Evolutionary conservation across 2,888 invertebrate species (phyloP).

Genomic region (Apamea sordens): DNA sequence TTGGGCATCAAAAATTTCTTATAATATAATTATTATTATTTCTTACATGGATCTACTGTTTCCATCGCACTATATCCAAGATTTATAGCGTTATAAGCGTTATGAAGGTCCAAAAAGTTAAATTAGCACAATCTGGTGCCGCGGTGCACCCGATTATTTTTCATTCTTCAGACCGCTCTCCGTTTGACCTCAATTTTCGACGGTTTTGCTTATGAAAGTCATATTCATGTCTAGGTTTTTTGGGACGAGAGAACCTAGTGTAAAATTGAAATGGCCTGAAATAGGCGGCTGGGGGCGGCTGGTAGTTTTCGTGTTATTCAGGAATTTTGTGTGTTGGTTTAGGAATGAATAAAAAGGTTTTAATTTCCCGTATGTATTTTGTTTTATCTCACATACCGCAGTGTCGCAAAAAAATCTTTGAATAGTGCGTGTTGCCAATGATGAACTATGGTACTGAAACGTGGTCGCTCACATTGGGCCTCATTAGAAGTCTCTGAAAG

Average conservation of each 20-base stretch:
- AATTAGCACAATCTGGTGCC: conserved; percentile 70
- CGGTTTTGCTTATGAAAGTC: conserved; percentile 30
- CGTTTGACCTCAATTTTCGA: conserved; percentile 36
- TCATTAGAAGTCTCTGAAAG: neutral
- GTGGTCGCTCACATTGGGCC: neutral
- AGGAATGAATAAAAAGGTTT: neutral
- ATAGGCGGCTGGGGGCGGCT: neutral
- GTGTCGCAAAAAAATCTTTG: too few relatives aligned
- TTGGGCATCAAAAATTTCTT: too few relatives aligned
- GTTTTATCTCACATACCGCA: too few relatives aligned
- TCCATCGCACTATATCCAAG: conserved; percentile 41
- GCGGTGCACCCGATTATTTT: conserved; percentile 65
- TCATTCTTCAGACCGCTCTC: conserved; percentile 50
- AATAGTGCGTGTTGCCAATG: too few relatives aligned
- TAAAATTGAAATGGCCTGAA: conserved; percentile 20
- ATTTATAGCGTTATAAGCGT: conserved; percentile 63
- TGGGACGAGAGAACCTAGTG: neutral
- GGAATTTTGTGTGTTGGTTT: too few relatives aligned
- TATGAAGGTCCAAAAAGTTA: conserved; percentile 68
- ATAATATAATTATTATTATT: neutral
- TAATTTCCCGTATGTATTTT: neutral
- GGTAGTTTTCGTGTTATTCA: neutral
- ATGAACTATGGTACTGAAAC: neutral
- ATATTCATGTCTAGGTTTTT: conserved; percentile 1
- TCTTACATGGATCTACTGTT: conserved; percentile 37